Evolutionary conservation across 2,888 invertebrate genomes (phyloP).

Genomic region (Dendrolimus houi): DNA sequence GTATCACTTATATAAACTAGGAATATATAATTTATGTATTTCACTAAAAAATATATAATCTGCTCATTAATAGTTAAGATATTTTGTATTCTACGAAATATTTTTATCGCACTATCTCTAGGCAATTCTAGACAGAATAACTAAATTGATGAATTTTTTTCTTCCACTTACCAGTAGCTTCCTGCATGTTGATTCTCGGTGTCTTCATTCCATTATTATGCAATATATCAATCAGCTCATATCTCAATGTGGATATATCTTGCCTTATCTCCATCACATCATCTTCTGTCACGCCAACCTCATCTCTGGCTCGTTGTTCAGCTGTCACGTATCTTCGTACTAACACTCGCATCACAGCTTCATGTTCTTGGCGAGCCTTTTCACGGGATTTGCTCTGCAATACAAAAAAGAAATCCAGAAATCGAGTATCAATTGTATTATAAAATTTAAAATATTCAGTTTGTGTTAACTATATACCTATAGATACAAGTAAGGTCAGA

Average conservation of each 20-base stretch:
- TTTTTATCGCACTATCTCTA: too few relatives aligned
- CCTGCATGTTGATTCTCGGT: slow-evolving; percentile 81
- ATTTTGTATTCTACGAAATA: too few relatives aligned
- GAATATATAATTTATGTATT: too few relatives aligned
- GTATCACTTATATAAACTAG: too few relatives aligned
- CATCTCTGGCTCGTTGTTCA: slow-evolving; percentile 91
- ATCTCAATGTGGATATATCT: slow-evolving; percentile 95
- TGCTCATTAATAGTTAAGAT: too few relatives aligned
- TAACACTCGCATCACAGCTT: slow-evolving; percentile 90
- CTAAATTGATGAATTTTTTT: not conserved
- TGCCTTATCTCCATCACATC: slow-evolving; percentile 99
- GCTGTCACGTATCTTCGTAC: slow-evolving; percentile 94
- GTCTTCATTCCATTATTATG: slow-evolving; percentile 92
- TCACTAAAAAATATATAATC: too few relatives aligned
- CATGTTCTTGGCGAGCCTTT: slow-evolving; percentile 83
- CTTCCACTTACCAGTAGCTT: slow-evolving; percentile 72
- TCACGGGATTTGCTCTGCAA: slow-evolving; percentile 83
- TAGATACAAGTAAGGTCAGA: too few relatives aligned
- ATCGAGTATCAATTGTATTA: too few relatives aligned
- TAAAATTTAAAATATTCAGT: too few relatives aligned
- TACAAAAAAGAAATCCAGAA: too few relatives aligned
- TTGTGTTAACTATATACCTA: too few relatives aligned
- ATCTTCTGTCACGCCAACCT: slow-evolving; percentile 95
- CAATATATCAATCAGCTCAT: slow-evolving; percentile 94
- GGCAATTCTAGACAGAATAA: not conserved